Percentiles rank a stretch among this genome's conserved stretches.
phyloP scores from a whole-genome alignment of 1,140 invertebrate species.

The Rhopalosiphum padi region DNA sequence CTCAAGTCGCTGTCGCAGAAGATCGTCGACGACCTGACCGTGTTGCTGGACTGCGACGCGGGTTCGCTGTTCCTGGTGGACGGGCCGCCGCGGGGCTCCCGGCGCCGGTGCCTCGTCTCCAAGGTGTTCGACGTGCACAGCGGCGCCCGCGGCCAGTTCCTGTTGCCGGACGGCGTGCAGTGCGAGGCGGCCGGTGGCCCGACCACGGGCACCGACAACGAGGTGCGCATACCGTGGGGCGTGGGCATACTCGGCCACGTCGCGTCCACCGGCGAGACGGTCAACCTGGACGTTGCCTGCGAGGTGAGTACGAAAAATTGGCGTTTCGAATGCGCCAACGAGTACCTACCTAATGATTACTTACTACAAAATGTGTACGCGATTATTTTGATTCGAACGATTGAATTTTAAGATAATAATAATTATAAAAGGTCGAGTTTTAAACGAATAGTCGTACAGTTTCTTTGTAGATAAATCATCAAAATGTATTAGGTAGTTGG shows the following conservation, averaged over 20 bases:
- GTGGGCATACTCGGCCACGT: slow-evolving; percentile 72
- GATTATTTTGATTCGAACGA: too few relatives aligned
- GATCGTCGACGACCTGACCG: slow-evolving; percentile 65
- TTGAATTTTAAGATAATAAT: too few relatives aligned
- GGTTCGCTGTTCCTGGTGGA: slow-evolving; percentile 66
- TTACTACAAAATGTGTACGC: too few relatives aligned
- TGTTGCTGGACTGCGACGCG: slow-evolving; percentile 65
- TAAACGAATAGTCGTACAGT: too few relatives aligned
- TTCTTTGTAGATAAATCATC: too few relatives aligned
- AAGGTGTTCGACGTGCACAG: slow-evolving; percentile 65
- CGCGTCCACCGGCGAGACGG: slow-evolving; percentile 68
- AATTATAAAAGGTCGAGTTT: too few relatives aligned
- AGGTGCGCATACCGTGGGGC: slow-evolving; percentile 67
- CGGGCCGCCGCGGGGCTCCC: slow-evolving; percentile 61
- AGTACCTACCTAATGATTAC: too few relatives aligned
- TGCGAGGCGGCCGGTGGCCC: neutral
- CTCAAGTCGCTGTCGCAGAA: slow-evolving; percentile 65
- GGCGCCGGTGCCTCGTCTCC: slow-evolving; percentile 64
- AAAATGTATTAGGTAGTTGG: too few relatives aligned
- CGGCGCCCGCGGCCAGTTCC: slow-evolving; percentile 62
- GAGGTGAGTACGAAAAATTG: slow-evolving; percentile 62
- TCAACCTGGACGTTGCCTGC: slow-evolving; percentile 65
- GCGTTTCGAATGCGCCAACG: too few relatives aligned
- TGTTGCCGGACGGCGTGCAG: slow-evolving; percentile 60
- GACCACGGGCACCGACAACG: slow-evolving; percentile 62